Base-by-base conservation (phyloP, 2,888 invertebrate species). In the Kuschelorhynchus macadamiae region DNA sequence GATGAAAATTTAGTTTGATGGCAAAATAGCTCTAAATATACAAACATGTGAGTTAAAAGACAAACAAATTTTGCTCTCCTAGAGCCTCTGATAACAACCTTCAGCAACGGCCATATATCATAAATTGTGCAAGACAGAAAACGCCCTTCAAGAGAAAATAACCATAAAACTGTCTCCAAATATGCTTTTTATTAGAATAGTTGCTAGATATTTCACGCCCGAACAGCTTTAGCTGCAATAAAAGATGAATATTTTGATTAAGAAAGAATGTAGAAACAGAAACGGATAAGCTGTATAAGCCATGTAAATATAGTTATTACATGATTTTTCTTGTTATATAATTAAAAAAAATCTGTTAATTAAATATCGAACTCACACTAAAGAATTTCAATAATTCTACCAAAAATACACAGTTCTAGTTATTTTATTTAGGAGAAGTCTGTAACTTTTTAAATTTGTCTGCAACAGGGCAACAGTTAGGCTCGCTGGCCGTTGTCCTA, bases 131-230 rank as follows among this genome's bases (percentile, higher is more conserved):
- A 32, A 14, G 17, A 18, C 53, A 17, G 39, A 44, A 53, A n/a
- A n/a, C 4, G 53, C 42, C 62, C 42, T 33, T 14, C 20, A 62
- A 52, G 53, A 39, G 14, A 14, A 62, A 52, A 62, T 62, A 53
- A 62, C 46, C 53, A 53, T 62, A 62, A 62, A 62, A 53, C 44
- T 53, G 53, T 62, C 62, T 32, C 30, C 62, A 62, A 62, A 62
- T 62, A 62, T 62, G 62, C 42, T 32, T 52, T 62, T 53, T 62
- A 62, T 53, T 62, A 62, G 53, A 62, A 62, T 62, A 62, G 62
- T 62, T 62, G 53, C 44, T 53, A 62, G 52, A 62, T 33, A 62
- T 62, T 50, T 52, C 52, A 33, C 49, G 49, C 7, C 20, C 20
- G 46, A 53, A 62, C 62, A 62, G 62, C 53, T 46, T 46, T 32